Evolutionary conservation across 2,113 vertebrate genomes (phyloP).

Genomic region (Vulpes lagopus): DNA sequence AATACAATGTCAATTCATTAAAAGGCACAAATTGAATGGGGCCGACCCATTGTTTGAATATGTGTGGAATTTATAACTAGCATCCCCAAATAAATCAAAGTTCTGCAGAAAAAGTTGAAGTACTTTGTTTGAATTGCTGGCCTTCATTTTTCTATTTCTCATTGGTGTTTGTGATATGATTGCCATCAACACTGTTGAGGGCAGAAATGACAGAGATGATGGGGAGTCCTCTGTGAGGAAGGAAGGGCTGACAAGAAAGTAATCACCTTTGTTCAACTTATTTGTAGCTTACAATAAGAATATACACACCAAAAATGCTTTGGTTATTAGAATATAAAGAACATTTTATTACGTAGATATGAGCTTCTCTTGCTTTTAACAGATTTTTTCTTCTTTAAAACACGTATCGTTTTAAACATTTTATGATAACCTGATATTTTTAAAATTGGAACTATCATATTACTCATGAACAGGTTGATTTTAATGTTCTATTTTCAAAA

Average conservation of each 20-base stretch:
- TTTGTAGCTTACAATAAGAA: slow-evolving; percentile 18
- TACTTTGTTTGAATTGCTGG: neutral
- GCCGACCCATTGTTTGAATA: neutral
- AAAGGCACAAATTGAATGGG: neutral
- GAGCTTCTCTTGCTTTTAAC: neutral
- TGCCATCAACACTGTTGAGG: neutral
- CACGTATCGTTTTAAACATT: slow-evolving; percentile 23
- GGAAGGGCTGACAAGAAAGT: neutral
- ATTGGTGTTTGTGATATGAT: neutral
- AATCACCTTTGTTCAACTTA: neutral
- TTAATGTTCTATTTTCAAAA: neutral
- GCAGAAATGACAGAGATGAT: neutral
- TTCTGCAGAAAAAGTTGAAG: neutral
- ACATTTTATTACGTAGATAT: neutral
- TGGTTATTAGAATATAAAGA: neutral
- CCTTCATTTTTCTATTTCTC: neutral
- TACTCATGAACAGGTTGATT: neutral
- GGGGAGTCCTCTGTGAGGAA: neutral
- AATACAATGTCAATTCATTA: neutral
- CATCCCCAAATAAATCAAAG: neutral
- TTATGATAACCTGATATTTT: neutral
- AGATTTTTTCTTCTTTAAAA: neutral
- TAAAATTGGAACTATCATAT: neutral
- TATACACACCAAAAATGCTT: neutral
- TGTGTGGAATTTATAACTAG: neutral